phyloP scores from a whole-genome alignment of 2,113 vertebrate genomes.

The Xerus inauris region DNA sequence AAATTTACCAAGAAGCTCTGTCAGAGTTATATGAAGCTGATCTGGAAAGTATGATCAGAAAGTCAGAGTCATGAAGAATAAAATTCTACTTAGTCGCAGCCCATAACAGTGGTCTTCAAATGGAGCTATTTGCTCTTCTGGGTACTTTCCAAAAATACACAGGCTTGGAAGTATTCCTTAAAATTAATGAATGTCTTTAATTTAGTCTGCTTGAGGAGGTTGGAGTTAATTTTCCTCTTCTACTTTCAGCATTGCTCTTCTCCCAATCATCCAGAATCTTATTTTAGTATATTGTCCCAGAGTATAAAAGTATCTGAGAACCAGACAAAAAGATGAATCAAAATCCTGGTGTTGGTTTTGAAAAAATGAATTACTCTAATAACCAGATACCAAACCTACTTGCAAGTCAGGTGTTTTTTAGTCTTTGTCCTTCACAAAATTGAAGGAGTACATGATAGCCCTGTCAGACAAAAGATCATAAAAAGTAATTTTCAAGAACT shows the following conservation, averaged over 20 bases:
- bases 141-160: neutral
- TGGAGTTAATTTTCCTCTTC: neutral
- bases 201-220: neutral
- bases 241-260: neutral
- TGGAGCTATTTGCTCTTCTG: neutral
- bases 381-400: neutral
- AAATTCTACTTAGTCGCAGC: neutral
- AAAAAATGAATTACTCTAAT: neutral
- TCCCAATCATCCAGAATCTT: neutral
- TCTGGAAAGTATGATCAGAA: neutral
- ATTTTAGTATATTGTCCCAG: neutral
- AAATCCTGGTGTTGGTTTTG: neutral
- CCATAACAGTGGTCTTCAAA: neutral
- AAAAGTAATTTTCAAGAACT: conserved; percentile 12
- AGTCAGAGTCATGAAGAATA: conserved; percentile 7
- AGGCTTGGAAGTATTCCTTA: neutral
- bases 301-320: neutral
- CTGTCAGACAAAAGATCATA: neutral
- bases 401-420: neutral
- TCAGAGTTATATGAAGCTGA: neutral
- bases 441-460: neutral
- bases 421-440: conserved; percentile 9
- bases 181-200: neutral
- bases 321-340: neutral
- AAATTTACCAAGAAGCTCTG: neutral